Conservation (phyloP, 2,113 vertebrate species). For the Rhea pennata region DNA sequence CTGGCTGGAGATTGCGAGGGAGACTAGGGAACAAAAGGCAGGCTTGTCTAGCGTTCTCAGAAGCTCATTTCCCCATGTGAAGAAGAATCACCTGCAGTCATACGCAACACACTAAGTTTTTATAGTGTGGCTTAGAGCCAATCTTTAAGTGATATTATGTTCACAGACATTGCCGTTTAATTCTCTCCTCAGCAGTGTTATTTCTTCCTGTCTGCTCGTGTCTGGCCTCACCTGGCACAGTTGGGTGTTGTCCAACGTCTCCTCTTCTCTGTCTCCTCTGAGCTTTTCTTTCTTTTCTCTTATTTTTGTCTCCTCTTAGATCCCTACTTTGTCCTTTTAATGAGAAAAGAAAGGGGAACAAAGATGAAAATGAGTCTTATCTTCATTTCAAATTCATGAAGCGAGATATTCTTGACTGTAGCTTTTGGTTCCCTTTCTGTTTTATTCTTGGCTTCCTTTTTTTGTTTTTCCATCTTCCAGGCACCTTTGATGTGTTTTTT, state of each 20-base stretch:
- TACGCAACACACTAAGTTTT: fast-evolving
- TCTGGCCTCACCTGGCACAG: background rate
- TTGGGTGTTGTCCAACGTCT: background rate
- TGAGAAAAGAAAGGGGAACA: background rate
- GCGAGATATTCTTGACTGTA: background rate
- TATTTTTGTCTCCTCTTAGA: background rate
- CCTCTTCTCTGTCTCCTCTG: fast-evolving
- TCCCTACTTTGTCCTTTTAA: background rate
- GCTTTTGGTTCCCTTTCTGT: background rate
- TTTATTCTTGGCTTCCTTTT: background rate
- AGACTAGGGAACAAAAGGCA: background rate
- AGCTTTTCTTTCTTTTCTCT: background rate
- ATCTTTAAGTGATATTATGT: fast-evolving
- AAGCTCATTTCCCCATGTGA: fast-evolving
- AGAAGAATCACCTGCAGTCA: background rate
- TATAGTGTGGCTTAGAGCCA: background rate
- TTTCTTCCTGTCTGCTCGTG: background rate
- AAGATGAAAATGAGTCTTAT: background rate
- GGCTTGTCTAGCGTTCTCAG: background rate
- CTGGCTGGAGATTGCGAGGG: fast-evolving
- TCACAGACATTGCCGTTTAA: background rate
- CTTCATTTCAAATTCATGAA: background rate
- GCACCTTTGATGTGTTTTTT: background rate
- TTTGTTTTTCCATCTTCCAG: background rate
- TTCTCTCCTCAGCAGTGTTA: background rate